Evolutionary conservation across 2,888 invertebrate species (phyloP).

Genomic region (Drosophila greeni): DNA sequence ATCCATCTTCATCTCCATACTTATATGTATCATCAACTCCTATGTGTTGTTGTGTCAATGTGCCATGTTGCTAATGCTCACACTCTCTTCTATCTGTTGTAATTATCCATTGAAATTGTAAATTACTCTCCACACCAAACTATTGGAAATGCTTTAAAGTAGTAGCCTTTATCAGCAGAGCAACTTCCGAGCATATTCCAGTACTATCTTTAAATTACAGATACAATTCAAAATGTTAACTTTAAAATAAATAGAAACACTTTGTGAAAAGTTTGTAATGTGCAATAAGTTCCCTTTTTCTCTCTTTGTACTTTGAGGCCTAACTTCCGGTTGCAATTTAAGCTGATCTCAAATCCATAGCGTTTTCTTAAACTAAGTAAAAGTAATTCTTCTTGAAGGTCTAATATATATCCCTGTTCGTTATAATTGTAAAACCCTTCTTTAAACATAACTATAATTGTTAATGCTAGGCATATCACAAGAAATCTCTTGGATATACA

Average conservation of each 20-base stretch:
- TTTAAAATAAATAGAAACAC: neutral
- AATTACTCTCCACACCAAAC: slow-evolving; percentile 13
- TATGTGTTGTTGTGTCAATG: slow-evolving; percentile 36
- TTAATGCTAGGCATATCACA: neutral
- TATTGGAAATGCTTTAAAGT: slow-evolving; percentile 19
- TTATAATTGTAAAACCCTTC: slow-evolving; percentile 8
- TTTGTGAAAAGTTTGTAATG: too few relatives aligned
- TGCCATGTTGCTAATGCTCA: slow-evolving; percentile 32
- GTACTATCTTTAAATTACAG: too few relatives aligned
- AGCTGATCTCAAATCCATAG: neutral
- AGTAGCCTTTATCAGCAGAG: slow-evolving; percentile 28
- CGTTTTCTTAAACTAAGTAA: neutral
- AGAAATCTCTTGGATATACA: neutral
- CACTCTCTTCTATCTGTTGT: slow-evolving; percentile 21
- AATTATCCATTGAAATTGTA: slow-evolving; percentile 22
- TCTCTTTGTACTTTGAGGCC: neutral
- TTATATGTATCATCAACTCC: slow-evolving; percentile 12
- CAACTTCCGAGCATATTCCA: neutral
- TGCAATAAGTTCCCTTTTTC: too few relatives aligned
- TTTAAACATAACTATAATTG: neutral
- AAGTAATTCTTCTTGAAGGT: too few relatives aligned
- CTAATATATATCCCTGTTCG: neutral
- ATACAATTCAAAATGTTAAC: neutral
- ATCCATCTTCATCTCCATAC: slow-evolving; percentile 29
- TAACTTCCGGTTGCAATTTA: neutral